These are phyloP conservation scores for Gnathonemus longibarbis DNA, from an alignment of 2,113 vertebrate genomes.

Conservation along the genomic window DNA sequence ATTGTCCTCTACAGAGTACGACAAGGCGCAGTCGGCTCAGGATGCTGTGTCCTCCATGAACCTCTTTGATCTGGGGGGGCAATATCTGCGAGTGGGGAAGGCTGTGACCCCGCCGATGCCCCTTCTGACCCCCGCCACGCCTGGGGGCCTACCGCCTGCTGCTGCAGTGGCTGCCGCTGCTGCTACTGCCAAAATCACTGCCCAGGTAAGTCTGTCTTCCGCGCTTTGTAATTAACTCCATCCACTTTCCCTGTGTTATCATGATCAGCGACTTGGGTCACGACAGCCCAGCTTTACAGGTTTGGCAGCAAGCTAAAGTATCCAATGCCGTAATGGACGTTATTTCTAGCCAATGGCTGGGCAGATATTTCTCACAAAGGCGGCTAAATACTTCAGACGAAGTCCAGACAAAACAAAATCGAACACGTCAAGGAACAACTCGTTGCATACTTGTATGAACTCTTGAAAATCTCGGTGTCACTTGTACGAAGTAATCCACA, in stretches of 20 bases:
- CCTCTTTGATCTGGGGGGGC: conserved; percentile 91
- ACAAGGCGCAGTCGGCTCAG: conserved; percentile 90
- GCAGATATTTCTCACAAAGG: not conserved
- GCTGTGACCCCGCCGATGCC: conserved; percentile 89
- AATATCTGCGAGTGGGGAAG: conserved; percentile 86
- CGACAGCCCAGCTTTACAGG: not conserved
- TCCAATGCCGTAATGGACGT: not conserved
- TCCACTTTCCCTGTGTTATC: not conserved
- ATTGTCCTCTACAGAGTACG: conserved; percentile 79
- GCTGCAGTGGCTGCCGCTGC: conserved; percentile 76
- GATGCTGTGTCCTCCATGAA: conserved; percentile 98
- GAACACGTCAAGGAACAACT: not conserved
- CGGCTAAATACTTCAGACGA: not conserved
- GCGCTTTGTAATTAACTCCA: not conserved
- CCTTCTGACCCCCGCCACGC: conserved; percentile 77
- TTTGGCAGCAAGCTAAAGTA: not conserved
- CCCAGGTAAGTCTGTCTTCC: conserved; percentile 60
- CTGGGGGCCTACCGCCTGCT: conserved; percentile 81
- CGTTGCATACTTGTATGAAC: not conserved
- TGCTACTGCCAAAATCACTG: conserved; percentile 76
- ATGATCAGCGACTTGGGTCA: not conserved
- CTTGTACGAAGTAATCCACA: not conserved
- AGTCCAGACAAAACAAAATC: not conserved
- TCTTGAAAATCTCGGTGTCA: not conserved
- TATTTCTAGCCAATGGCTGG: not conserved